A percentile compares a stretch with the other conserved stretches of the same genome.
Evolutionary conservation across 2,113 vertebrate species (phyloP).

Genomic region (Plotosus lineatus): DNA sequence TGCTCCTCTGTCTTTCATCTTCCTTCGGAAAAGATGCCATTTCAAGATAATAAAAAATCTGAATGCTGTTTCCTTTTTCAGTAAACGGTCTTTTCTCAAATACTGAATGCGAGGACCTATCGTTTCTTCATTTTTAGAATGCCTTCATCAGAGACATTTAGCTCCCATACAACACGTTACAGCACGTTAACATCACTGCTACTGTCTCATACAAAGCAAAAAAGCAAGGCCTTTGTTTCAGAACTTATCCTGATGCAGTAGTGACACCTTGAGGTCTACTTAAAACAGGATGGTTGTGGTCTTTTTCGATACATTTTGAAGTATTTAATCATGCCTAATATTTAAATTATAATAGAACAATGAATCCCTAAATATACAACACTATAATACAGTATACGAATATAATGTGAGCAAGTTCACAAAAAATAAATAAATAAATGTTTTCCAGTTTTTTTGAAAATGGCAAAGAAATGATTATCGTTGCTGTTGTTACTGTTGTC

Average conservation of each 20-base stretch:
- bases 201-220: background rate
- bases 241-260: background rate
- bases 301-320: background rate
- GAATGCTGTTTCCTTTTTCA: background rate
- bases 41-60: background rate
- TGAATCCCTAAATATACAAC: background rate
- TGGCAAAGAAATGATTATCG: too few relatives aligned
- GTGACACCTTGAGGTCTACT: slow-evolving; percentile 20
- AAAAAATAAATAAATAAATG: background rate
- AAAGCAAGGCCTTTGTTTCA: background rate
- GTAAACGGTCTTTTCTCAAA: background rate
- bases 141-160: background rate
- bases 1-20: slow-evolving; percentile 59
- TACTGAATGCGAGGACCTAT: background rate
- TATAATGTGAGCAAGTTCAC: background rate
- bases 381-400: too few relatives aligned
- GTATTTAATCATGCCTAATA: background rate
- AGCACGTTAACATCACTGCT: background rate
- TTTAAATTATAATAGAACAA: background rate
- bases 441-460: too few relatives aligned
- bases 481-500: too few relatives aligned
- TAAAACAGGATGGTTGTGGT: background rate
- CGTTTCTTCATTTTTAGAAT: background rate
- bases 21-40: slow-evolving; percentile 49
- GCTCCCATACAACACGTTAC: background rate